A percentile compares a stretch with the other conserved stretches of the same genome.
Evolutionary conservation across 2,113 vertebrate species (phyloP).

Genomic region (Sinocyclocheilus maitianheensis): DNA sequence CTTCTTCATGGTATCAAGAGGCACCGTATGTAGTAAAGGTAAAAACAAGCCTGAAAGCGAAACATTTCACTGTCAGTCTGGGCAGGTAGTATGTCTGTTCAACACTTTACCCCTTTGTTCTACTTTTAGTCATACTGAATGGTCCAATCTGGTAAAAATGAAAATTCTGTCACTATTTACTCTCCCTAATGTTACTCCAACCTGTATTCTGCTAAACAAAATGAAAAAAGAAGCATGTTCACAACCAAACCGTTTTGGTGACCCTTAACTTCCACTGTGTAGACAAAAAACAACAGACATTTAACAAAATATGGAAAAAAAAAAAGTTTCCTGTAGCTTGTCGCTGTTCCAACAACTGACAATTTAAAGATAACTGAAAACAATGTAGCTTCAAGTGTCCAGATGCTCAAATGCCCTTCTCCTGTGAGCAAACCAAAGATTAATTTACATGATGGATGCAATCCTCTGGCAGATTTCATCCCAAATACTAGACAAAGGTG

Average conservation of each 20-base stretch:
- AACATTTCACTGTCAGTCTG: slow-evolving; percentile 43
- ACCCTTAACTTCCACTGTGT: too few species aligned
- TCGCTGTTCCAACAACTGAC: slow-evolving; percentile 1
- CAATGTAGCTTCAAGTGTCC: background rate
- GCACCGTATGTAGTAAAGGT: slow-evolving; percentile 26
- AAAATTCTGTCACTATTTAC: too few species aligned
- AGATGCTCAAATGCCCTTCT: background rate
- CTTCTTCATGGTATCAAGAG: slow-evolving; percentile 36
- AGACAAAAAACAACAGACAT: too few species aligned
- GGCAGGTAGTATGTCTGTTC: slow-evolving; percentile 35
- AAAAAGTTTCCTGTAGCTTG: slow-evolving; percentile 16
- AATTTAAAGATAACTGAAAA: slow-evolving; percentile 34
- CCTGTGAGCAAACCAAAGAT: background rate
- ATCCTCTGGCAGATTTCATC: slow-evolving; percentile 10
- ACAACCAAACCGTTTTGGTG: too few species aligned
- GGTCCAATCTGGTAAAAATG: slow-evolving; percentile 17
- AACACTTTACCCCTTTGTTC: background rate
- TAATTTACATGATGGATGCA: slow-evolving; percentile 6
- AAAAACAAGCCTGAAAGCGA: slow-evolving; percentile 32
- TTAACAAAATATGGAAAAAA: too few species aligned
- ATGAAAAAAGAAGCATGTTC: too few species aligned
- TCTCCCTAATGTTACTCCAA: too few species aligned
- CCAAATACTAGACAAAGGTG: background rate
- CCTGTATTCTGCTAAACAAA: too few species aligned
- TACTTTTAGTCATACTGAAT: slow-evolving; percentile 28